Conservation (phyloP, 2,797 vertebrate species). For the Silurus lanzhouensis region DNA sequence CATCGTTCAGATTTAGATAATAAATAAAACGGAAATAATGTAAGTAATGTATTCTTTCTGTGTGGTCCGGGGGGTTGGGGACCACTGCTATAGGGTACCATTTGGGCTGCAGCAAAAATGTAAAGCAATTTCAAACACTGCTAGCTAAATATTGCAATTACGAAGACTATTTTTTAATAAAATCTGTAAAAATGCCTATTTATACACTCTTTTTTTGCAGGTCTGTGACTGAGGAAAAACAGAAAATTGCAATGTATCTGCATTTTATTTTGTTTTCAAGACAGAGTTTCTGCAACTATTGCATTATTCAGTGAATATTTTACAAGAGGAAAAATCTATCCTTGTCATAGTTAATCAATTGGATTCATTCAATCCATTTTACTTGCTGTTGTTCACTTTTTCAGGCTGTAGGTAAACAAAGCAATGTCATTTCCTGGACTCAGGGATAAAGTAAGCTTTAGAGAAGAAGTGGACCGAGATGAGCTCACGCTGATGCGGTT, state of each 20-base stretch:
- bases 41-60: too few relatives aligned
- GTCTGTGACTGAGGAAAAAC: neutral
- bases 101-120: neutral
- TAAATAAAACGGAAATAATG: too few relatives aligned
- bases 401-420: neutral
- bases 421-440: constrained; percentile 1
- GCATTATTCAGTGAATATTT: too few relatives aligned
- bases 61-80: too few relatives aligned
- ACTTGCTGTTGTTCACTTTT: neutral
- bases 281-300: neutral
- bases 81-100: too few relatives aligned
- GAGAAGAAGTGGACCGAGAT: neutral
- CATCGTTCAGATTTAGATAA: too few relatives aligned
- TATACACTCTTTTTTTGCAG: neutral
- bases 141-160: neutral
- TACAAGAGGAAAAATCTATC: too few relatives aligned
- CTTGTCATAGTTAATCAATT: too few relatives aligned
- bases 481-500: neutral
- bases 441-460: neutral
- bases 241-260: neutral
- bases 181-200: neutral
- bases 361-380: too few relatives aligned
- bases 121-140: neutral
- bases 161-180: neutral
- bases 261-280: neutral